phyloP scores from a whole-genome alignment of 2,797 vertebrate genomes.

The Passerculus sandwichensis region DNA sequence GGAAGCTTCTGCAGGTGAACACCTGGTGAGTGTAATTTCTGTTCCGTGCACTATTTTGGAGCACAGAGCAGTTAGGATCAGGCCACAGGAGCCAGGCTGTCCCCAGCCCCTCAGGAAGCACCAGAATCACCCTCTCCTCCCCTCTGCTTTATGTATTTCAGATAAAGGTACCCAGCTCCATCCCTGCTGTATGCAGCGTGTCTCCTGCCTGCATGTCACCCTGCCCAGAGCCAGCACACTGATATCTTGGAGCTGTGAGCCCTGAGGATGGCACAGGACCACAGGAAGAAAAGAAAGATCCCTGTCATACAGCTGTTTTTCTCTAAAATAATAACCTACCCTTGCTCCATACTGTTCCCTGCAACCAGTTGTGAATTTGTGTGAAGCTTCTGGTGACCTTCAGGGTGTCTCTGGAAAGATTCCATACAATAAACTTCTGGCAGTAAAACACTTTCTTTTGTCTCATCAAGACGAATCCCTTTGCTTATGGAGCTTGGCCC shows the following conservation, averaged over 20 bases:
- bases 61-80: background rate
- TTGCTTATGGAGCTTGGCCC: background rate
- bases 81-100: background rate
- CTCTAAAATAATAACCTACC: background rate
- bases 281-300: background rate
- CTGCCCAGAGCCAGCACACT: background rate
- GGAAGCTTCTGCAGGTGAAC: background rate
- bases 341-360: background rate
- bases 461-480: background rate
- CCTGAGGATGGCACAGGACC: background rate
- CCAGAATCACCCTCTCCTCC: background rate
- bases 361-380: background rate
- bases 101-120: background rate
- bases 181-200: background rate
- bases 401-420: background rate
- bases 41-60: accelerated
- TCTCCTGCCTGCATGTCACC: background rate
- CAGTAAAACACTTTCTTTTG: background rate
- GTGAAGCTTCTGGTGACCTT: background rate
- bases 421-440: background rate
- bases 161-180: background rate
- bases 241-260: background rate
- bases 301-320: background rate
- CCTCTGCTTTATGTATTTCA: background rate
- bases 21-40: background rate